Conservation (phyloP, 2,113 vertebrate genomes). For the Callorhinus ursinus region DNA sequence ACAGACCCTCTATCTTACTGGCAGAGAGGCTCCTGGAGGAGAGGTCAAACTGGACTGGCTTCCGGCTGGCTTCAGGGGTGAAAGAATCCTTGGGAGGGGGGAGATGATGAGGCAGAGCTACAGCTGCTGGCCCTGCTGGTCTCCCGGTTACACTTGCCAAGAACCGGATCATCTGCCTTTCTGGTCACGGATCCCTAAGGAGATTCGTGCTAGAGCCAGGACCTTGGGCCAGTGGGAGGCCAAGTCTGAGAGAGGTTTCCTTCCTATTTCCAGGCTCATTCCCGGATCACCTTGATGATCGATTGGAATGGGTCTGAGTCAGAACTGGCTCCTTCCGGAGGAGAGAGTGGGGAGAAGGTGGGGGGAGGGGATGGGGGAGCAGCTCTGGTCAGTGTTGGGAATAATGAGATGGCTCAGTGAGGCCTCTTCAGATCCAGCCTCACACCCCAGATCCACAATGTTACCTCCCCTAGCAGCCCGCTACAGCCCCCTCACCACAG, state of each 20-base stretch:
- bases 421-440: neutral
- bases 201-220: neutral
- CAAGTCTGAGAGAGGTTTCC: slow-evolving; percentile 51
- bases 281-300: slow-evolving; percentile 48
- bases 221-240: neutral
- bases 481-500: neutral
- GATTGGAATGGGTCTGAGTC: slow-evolving; percentile 61
- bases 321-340: slow-evolving; percentile 3
- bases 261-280: slow-evolving; percentile 66
- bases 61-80: neutral
- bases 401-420: neutral
- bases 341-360: neutral
- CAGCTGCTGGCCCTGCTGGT: neutral
- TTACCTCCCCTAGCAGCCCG: neutral
- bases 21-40: neutral
- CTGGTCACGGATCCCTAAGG: slow-evolving; percentile 52
- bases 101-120: neutral
- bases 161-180: neutral
- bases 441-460: neutral
- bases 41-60: neutral
- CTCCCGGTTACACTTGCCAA: neutral
- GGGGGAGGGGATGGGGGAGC: neutral
- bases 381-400: neutral
- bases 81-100: neutral
- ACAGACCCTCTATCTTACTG: neutral